These are phyloP conservation scores for Lampris incognitus DNA, from an alignment of 2,113 vertebrate species.

Conservation along the genomic window DNA sequence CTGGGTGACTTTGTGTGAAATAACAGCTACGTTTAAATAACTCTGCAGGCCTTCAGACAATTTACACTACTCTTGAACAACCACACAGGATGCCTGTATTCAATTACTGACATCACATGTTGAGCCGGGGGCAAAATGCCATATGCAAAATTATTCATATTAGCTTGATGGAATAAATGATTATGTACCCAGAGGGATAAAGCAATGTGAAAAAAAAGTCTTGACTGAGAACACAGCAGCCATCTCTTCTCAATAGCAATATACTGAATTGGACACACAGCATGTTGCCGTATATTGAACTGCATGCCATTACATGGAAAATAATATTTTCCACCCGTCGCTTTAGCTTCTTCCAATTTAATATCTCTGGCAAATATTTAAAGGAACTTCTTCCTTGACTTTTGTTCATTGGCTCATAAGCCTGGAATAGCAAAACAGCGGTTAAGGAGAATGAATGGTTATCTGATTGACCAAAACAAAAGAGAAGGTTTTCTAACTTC, in stretches of 20 bases:
- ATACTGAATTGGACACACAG: conserved; percentile 14
- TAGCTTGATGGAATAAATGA: neutral
- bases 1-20: conserved; percentile 46
- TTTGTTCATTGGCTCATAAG: conserved; percentile 33
- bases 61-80: conserved; percentile 5
- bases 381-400: conserved; percentile 25
- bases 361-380: conserved; percentile 48
- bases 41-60: neutral
- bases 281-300: conserved; percentile 39
- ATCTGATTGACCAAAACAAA: conserved; percentile 74
- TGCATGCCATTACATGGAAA: conserved; percentile 59
- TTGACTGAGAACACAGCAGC: conserved; percentile 14
- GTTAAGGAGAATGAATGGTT: conserved; percentile 59
- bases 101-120: neutral
- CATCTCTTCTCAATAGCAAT: conserved; percentile 1
- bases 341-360: conserved; percentile 57
- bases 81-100: neutral
- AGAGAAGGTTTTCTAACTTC: conserved; percentile 76
- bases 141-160: neutral
- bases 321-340: conserved; percentile 61
- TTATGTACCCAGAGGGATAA: neutral
- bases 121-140: conserved; percentile 1
- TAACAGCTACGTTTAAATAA: conserved; percentile 4
- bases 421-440: conserved; percentile 53
- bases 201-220: neutral